Percentiles rank a stretch among this genome's conserved stretches.
phyloP scores from a whole-genome alignment of 1,140 invertebrate species.

The Nasonia longicornis region DNA sequence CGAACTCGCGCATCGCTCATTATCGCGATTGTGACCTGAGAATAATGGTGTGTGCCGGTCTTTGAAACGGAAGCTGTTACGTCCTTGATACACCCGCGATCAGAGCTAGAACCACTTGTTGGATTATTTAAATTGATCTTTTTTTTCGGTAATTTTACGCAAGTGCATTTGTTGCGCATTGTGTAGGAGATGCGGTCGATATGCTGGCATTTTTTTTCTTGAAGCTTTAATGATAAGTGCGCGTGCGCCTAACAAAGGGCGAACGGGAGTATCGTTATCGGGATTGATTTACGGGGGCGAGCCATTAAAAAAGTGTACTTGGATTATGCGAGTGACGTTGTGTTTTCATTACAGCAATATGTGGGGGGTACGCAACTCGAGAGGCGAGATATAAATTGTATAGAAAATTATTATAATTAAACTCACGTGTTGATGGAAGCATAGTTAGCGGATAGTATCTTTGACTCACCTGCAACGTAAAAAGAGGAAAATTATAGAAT shows the following conservation, averaged over 20 bases:
- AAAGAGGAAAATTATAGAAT: background rate
- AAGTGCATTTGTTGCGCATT: background rate
- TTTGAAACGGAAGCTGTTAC: background rate
- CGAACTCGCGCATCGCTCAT: constrained; percentile 42
- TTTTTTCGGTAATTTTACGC: background rate
- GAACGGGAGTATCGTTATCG: background rate
- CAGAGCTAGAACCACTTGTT: background rate
- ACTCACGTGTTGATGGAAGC: background rate
- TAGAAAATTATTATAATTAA: background rate
- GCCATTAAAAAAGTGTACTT: background rate
- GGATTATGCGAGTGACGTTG: background rate
- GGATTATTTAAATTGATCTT: background rate
- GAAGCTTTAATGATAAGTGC: background rate
- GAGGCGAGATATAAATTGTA: background rate
- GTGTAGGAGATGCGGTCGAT: too few species aligned
- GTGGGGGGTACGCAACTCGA: background rate
- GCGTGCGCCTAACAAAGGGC: background rate
- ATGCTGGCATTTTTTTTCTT: too few species aligned
- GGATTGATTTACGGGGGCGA: background rate
- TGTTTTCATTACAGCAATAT: background rate
- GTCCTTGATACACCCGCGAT: background rate
- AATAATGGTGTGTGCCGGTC: background rate
- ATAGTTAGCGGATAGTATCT: background rate
- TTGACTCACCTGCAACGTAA: background rate
- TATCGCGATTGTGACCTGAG: constrained; percentile 19